Base-by-base conservation (phyloP, 2,113 vertebrate genomes). In the Caloenas nicobarica region DNA sequence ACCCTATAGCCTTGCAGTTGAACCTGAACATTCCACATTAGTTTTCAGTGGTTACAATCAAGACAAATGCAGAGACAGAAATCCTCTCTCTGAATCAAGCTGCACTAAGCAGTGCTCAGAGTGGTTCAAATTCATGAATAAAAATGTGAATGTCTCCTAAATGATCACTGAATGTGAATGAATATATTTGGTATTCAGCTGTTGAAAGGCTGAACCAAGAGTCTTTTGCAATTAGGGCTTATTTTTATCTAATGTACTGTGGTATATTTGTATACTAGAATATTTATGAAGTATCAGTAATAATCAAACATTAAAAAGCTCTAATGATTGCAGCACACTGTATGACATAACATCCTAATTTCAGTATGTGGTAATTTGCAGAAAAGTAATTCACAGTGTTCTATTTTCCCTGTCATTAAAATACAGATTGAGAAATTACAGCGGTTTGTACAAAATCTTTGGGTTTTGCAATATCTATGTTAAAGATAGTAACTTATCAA, bases 201-300 rank as follows among this genome's bases (percentile, higher is more conserved):
- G 62, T 44, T 91, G 62, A 89, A 91, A 89, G 58, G 40, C 78
- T 94, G 76, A 90, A 95, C 73, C n/a, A 80, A 87, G 78, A 85
- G 68, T 46, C 51, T 86, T 77, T 64, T 94, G 79, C 86, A 94
- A 48, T 73, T 90, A 88, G 64, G 36, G 17, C 42, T 94, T 64
- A 60, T 91, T 90, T 97, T 81, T 90, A 62, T 85, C 54, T 60
- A 51, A 69, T 86, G 50, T 81, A 24, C 64, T 70, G 4, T 69
- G 68, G 19, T 57, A 18, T 79, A 89, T 94, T 89, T 92, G 73
- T 87, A 36, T 82, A 82, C 71, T 73, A 50, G 50, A 82, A 61
- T 82, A 95, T 94, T 84, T 85, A 71, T 91, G 54, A 91, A 73
- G 53, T 91, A 90, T 62, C 58, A 60, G 42, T 86, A 90, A 86